These are phyloP conservation scores for Dolichallabes microphthalmus DNA, from an alignment of 2,113 vertebrate genomes.

Conservation along the genomic window DNA sequence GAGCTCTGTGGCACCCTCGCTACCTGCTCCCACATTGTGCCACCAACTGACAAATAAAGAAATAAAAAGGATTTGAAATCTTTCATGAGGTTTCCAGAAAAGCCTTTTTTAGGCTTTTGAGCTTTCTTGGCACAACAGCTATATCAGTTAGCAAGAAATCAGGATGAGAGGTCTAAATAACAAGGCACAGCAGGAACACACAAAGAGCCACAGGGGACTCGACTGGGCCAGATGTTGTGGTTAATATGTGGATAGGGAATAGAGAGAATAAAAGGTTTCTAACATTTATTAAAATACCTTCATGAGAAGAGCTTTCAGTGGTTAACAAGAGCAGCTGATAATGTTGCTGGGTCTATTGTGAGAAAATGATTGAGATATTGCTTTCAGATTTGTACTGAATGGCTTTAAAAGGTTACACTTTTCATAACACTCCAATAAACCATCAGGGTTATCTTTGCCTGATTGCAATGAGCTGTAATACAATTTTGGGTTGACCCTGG, in stretches of 20 bases:
- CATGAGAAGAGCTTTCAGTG: neutral
- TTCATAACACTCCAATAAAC: neutral
- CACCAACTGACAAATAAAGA: constrained; percentile 5
- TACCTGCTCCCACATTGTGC: too few relatives aligned
- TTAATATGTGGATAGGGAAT: constrained; percentile 2
- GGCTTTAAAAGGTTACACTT: neutral
- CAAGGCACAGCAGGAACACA: neutral
- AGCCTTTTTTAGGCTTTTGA: neutral
- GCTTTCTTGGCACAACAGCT: neutral
- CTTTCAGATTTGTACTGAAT: neutral
- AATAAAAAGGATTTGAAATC: neutral
- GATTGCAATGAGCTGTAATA: neutral
- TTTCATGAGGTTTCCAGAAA: neutral
- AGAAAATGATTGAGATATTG: neutral
- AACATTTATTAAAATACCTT: neutral
- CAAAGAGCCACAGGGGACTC: neutral
- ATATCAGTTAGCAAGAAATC: neutral
- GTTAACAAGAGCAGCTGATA: neutral
- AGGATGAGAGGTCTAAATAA: neutral
- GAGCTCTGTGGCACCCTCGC: neutral
- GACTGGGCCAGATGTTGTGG: constrained; percentile 3
- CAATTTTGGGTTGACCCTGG: constrained; percentile 32
- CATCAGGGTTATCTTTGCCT: constrained; percentile 14
- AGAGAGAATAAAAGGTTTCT: neutral
- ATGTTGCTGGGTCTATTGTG: neutral